Conservation (phyloP, 2,888 invertebrate species). For the Coelinius sp. region DNA sequence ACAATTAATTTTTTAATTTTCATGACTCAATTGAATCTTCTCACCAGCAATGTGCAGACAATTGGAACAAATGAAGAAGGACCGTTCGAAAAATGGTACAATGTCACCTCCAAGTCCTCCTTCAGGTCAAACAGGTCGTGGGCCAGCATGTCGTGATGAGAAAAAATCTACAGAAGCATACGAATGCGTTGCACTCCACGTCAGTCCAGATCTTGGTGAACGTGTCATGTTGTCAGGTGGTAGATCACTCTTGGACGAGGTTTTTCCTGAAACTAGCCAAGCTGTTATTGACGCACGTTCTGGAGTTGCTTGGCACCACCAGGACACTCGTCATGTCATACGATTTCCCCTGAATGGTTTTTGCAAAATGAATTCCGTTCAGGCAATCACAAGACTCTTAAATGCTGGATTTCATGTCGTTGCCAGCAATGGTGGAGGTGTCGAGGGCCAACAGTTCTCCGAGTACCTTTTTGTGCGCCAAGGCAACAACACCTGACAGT, state of each 20-base stretch:
- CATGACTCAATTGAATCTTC: no score
- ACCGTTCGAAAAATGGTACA: slow-evolving; percentile 76
- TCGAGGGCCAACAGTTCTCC: slow-evolving; percentile 91
- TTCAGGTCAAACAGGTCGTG: slow-evolving; percentile 48
- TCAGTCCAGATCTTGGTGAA: slow-evolving; percentile 86
- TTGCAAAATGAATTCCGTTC: slow-evolving; percentile 91
- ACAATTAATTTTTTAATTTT: slow-evolving; percentile 30
- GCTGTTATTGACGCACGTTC: slow-evolving; percentile 85
- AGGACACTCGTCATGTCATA: slow-evolving; percentile 86
- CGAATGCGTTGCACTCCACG: slow-evolving; percentile 86
- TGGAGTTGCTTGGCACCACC: slow-evolving; percentile 85
- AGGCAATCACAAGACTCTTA: slow-evolving; percentile 85
- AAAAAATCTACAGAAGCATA: slow-evolving; percentile 71
- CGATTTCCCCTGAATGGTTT: slow-evolving; percentile 90
- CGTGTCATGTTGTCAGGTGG: slow-evolving; percentile 87
- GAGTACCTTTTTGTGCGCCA: slow-evolving; percentile 86
- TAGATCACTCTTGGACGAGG: slow-evolving; percentile 82
- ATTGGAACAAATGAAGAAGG: slow-evolving; percentile 81
- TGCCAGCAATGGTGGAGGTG: slow-evolving; percentile 89
- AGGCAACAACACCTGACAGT: slow-evolving; percentile 65
- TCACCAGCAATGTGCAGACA: slow-evolving; percentile 80
- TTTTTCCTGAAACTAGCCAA: slow-evolving; percentile 83
- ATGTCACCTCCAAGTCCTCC: slow-evolving; percentile 65
- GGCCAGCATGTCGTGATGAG: slow-evolving; percentile 54
- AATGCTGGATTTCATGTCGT: slow-evolving; percentile 85